Conservation (phyloP, 2,797 vertebrate genomes). For the Rhincodon typus region DNA sequence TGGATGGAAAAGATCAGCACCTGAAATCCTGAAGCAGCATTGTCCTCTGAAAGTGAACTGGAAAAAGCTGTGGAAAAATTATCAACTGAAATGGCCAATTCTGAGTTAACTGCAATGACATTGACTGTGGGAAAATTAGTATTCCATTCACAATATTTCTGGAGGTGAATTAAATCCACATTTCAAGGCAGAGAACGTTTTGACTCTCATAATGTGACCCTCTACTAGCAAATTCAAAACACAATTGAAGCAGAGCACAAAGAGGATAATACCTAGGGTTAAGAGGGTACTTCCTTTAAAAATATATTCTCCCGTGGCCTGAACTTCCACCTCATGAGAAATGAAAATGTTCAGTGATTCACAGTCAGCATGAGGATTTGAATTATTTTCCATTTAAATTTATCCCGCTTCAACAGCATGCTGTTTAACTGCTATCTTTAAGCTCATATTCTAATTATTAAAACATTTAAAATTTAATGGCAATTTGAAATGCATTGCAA, state of each 20-base stretch:
- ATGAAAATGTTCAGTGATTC: constrained; percentile 1
- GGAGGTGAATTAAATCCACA: not conserved
- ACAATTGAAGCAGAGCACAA: constrained; percentile 1
- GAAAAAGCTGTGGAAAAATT: not conserved
- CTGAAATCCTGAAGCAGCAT: not conserved
- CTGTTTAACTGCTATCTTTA: not conserved
- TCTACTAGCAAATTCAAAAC: not conserved
- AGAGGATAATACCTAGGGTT: not conserved
- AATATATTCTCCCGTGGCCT: not conserved
- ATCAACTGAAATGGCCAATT: not conserved
- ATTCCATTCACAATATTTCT: not conserved
- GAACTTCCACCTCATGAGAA: not conserved
- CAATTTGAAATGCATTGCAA: not conserved
- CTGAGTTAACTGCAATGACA: not conserved
- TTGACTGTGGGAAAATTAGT: not conserved
- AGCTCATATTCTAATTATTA: not conserved
- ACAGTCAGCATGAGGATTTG: not conserved
- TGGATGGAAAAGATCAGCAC: not conserved
- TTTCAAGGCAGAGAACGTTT: not conserved
- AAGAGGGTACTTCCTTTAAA: not conserved
- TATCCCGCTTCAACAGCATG: not conserved
- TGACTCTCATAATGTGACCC: not conserved
- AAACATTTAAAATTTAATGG: constrained; percentile 1
- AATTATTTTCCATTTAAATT: constrained; percentile 33
- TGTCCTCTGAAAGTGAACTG: not conserved